A percentile compares a stretch with the other conserved stretches of the same genome.
These are phyloP conservation scores for Cotesia vestalis DNA, from an alignment of 1,140 invertebrate genomes.

Conservation along the genomic window DNA sequence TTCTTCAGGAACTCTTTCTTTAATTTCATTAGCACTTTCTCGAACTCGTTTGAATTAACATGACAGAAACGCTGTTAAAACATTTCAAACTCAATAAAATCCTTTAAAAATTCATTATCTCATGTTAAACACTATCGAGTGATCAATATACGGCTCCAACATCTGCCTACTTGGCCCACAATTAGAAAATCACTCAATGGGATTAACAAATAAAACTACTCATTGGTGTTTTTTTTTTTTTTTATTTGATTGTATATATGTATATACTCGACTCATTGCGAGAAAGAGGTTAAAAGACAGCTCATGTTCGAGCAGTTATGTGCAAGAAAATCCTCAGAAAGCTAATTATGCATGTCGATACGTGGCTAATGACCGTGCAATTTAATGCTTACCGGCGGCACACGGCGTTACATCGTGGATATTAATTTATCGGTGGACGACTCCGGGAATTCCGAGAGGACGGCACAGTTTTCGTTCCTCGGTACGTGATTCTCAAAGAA, in stretches of 20 bases:
- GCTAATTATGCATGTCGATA: conserved; percentile 47
- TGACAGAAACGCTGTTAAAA: no score
- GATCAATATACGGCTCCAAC: no score
- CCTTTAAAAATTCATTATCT: no score
- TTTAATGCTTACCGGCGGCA: conserved; percentile 39
- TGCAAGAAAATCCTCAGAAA: conserved; percentile 33
- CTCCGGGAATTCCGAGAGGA: neutral
- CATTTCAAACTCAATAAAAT: no score
- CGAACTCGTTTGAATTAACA: no score
- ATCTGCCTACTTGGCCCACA: no score
- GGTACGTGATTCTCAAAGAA: conserved; percentile 28
- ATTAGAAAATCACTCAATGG: no score
- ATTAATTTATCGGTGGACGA: conserved; percentile 45
- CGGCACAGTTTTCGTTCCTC: conserved; percentile 30
- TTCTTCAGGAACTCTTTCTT: neutral
- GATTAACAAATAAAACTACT: conserved; percentile 1
- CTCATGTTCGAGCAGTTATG: conserved; percentile 30
- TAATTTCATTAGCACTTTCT: no score
- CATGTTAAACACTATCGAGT: no score
- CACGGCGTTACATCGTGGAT: conserved; percentile 39
- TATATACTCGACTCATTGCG: no score
- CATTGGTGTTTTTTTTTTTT: neutral
- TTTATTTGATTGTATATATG: no score
- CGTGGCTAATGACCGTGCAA: conserved; percentile 44
- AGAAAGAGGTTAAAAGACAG: conserved; percentile 32